Evolutionary conservation across 1,140 invertebrate species (phyloP).

Genomic region (Heliconius hermathena): DNA sequence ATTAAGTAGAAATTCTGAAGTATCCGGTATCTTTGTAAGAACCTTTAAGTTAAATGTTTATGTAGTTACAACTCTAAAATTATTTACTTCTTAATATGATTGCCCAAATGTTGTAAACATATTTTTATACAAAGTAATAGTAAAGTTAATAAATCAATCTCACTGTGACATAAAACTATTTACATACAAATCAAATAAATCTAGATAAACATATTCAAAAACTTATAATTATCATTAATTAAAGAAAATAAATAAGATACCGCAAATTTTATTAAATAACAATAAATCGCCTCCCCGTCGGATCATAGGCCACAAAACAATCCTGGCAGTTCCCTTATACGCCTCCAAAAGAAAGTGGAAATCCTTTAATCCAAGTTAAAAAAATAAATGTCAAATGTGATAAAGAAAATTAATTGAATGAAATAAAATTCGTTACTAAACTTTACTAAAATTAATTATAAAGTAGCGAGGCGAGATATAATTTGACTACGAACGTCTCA

Average conservation of each 20-base stretch:
- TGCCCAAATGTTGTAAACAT: background rate
- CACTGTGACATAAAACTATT: constrained; percentile 12
- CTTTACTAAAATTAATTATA: constrained; percentile 14
- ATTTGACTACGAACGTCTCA: constrained; percentile 19
- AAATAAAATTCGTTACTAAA: background rate
- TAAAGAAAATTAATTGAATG: background rate
- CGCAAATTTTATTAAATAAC: constrained; percentile 3
- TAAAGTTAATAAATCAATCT: constrained; percentile 23
- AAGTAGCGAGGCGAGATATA: constrained; percentile 19
- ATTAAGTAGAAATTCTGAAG: background rate
- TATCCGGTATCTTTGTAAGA: background rate
- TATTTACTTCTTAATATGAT: background rate
- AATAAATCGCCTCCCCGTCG: background rate
- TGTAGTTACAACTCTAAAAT: background rate
- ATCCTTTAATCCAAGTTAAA: background rate
- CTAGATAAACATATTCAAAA: constrained; percentile 7
- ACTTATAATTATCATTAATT: constrained; percentile 15
- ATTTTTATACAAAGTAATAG: constrained; percentile 8
- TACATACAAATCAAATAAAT: constrained; percentile 6
- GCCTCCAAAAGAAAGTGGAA: background rate
- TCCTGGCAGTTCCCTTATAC: background rate
- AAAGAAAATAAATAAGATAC: constrained; percentile 10
- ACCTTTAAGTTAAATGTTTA: background rate
- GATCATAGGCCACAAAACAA: background rate
- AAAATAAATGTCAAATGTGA: background rate